Evolutionary conservation across 2,113 vertebrate genomes (phyloP).

Genomic region (Bos indicus): DNA sequence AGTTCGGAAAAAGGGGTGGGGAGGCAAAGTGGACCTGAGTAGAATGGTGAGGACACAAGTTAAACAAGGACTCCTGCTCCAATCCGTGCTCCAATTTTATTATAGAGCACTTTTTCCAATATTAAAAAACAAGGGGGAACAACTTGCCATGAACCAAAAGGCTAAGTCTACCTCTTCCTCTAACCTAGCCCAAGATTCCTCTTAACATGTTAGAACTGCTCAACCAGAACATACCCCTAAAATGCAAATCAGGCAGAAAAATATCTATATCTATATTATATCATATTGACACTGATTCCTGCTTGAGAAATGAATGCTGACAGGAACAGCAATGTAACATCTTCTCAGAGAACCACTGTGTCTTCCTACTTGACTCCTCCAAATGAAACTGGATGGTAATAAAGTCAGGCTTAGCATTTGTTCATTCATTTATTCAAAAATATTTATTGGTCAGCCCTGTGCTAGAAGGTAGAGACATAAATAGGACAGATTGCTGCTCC

Average conservation of each 20-base stretch:
- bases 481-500: too few species aligned
- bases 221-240: neutral
- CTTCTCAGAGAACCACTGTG: neutral
- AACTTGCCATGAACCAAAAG: neutral
- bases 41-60: neutral
- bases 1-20: neutral
- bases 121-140: neutral
- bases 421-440: neutral
- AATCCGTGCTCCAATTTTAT: neutral
- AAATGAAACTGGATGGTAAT: neutral
- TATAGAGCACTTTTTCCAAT: neutral
- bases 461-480: neutral
- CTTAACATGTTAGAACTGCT: neutral
- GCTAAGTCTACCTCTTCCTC: neutral
- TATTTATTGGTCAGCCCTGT: neutral
- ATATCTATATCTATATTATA: neutral
- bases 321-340: neutral
- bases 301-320: constrained; percentile 20
- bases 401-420: neutral
- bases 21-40: neutral
- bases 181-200: neutral
- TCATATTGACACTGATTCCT: neutral
- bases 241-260: neutral
- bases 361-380: neutral
- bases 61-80: neutral